Base-by-base conservation (phyloP, 2,888 invertebrate genomes). In the Eubasilissa splendida region DNA sequence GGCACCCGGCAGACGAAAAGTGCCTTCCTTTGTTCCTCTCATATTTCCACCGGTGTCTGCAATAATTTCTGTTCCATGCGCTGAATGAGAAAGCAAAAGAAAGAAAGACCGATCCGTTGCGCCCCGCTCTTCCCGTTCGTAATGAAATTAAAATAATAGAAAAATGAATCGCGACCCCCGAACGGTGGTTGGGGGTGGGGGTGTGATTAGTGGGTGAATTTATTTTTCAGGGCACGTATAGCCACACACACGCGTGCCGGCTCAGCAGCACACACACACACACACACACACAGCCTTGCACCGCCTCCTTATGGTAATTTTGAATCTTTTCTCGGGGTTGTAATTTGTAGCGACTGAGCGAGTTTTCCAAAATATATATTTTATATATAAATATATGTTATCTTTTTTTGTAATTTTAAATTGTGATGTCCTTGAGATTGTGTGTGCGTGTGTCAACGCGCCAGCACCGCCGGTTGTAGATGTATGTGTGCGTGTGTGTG, bases 121-220 rank as follows among this genome's bases (percentile, higher is more conserved):
- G 58, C 65, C 76, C 76, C 12, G 12, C 22, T 31, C 58, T 53
- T 33, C 58, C 58, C 77, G 33, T 31, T 52, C 31, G 79, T 77
- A 80, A 80, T 80, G 80, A 80, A 80, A 80, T 80, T 80, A 80
- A 80, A 80, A 77, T 80, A 80, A 80, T 80, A 80, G 77, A 80
- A 80, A 80, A 80, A 80, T 77, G 80, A 77, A 80, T 80, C 76
- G 80, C 53, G 53, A n/a, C 52, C 42, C 58, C n/a, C 42, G 59
- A 33, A 56, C n/a, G 50, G 75, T 42, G 22, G 77, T 4, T 68
- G 60, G 60, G 42, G 14, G 68, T 53, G 66, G 58, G 56, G 14
- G 76, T 58, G 80, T 77, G 77, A 80, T 80, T 80, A 80, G 80
- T 74, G 80, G 58, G 60, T 73, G 63, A 66, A 76, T 54, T 76